Percentiles rank a stretch among this genome's conserved stretches.
These are phyloP conservation scores for Nesometra sesokonis DNA, from an alignment of 35 echinoderm and acorn worm genomes.

Conservation along the genomic window DNA sequence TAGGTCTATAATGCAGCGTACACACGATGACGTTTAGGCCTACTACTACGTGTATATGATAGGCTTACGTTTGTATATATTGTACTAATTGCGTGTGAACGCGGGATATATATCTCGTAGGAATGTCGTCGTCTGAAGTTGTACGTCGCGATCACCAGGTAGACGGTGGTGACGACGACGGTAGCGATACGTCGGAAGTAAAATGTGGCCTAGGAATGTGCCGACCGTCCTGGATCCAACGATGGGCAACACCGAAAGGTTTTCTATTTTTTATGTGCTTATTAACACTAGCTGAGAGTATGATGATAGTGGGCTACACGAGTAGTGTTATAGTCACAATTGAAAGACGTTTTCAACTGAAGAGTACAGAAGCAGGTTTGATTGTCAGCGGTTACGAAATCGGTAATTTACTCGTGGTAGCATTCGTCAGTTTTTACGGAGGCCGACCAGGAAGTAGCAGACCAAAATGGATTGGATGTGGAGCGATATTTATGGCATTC, in stretches of 20 bases:
- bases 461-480: slow-evolving; percentile 56
- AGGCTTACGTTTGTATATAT: too few species aligned
- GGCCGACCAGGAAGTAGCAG: slow-evolving; percentile 2
- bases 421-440: slow-evolving; percentile 62
- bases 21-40: too few species aligned
- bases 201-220: slow-evolving; percentile 3
- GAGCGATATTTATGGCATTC: slow-evolving; percentile 32
- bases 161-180: not conserved
- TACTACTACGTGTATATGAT: too few species aligned
- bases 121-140: not conserved
- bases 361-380: slow-evolving; percentile 49
- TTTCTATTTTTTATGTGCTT: not conserved
- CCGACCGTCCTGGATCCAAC: not conserved
- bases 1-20: too few species aligned
- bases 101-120: not conserved
- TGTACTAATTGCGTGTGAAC: too few species aligned
- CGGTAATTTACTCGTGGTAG: slow-evolving; percentile 30
- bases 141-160: not conserved
- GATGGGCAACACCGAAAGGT: not conserved
- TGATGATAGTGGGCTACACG: not conserved
- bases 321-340: slow-evolving; percentile 11
- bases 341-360: slow-evolving; percentile 58
- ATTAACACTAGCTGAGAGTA: not conserved
- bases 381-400: slow-evolving; percentile 68
- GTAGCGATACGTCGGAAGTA: not conserved